Percentiles rank a stretch among this genome's conserved stretches.
phyloP scores from a whole-genome alignment of 37 sponge, comb jelly and placozoan species.

The Tethya wilhelma region DNA sequence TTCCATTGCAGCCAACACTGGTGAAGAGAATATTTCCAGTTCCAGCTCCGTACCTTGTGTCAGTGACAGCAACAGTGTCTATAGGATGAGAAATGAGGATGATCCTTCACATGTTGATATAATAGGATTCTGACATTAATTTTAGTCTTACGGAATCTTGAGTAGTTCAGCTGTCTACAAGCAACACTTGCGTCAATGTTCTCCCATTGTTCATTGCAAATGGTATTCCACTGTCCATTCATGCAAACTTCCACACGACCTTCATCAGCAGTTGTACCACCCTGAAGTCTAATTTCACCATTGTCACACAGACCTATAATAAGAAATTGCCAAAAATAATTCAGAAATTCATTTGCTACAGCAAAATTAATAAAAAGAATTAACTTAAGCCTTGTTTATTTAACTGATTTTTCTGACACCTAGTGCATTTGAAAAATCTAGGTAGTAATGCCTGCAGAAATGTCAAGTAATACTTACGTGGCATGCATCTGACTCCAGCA shows the following conservation, averaged over 20 bases:
- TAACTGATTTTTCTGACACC: not conserved
- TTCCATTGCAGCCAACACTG: not conserved
- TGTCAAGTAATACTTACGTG: too few species aligned
- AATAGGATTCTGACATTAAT: not conserved
- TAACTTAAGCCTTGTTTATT: not conserved
- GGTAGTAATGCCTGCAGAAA: too few species aligned
- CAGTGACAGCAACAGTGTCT: not conserved
- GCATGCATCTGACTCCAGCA: conserved; percentile 6
- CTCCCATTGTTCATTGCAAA: not conserved
- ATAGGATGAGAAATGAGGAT: not conserved
- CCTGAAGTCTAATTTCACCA: conserved; percentile 1
- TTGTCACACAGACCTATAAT: not conserved
- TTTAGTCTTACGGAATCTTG: not conserved
- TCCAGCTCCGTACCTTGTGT: not conserved
- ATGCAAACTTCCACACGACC: conserved; percentile 15
- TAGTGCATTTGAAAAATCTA: too few species aligned
- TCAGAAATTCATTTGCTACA: too few species aligned
- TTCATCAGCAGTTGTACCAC: not conserved
- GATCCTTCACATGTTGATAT: not conserved
- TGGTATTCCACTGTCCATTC: conserved; percentile 25
- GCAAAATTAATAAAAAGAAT: too few species aligned
- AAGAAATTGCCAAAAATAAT: not conserved
- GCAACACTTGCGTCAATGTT: conserved; percentile 1
- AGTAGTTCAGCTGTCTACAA: not conserved
- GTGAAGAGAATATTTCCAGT: not conserved